Evolutionary conservation across 2,888 invertebrate genomes (phyloP), one percentile per base, ranked within the genome.

Genomic region (Scaptomyza caliginosa): DNA sequence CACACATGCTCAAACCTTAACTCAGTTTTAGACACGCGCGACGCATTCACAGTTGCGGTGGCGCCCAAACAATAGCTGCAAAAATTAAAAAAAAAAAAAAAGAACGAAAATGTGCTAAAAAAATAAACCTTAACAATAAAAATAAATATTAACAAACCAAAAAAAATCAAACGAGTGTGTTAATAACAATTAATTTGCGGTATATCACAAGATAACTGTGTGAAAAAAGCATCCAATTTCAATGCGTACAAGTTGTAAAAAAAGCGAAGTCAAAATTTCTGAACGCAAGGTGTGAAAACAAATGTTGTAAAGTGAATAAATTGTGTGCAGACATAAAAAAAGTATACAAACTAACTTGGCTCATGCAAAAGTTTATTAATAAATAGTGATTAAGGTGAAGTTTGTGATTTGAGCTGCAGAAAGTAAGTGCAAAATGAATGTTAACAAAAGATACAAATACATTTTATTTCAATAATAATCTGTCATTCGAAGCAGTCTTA

Each of bases 11-110:
- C 36, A 13, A 46, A 13, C 21, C 28, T 34, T 51, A 51, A 45
- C 48, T 63, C 45, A 59, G 64, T 58, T 74, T 58, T 51, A 49
- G 24, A 74, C 24, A 63, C 63, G 54, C 71, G 71, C 68, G 49
- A 43, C 46, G 46, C 54, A 60, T 38, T 71, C 45, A 4, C 58
- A 58, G 50, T 42, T 71, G 69, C 50, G 64, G 64, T 68, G 39
- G 34, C 39, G 56, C 6, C 34, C 50, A 39, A 66, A 67, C 39
- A 56, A 49, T 52, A 17, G 4, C 38, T 11, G 21, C 4, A 3
- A 3, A 21, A 21, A 2, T 4, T 21, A 13, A 19, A 11, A 16
- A 28, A 42, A 24, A 49, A 39, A 56, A 50, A 26, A 21, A 11
- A 4, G 7, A 39, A n/a, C 19, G 6, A 21, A 36, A 49, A 36